Base-by-base conservation (phyloP, 2,113 vertebrate species). In the Pygoscelis adeliae region DNA sequence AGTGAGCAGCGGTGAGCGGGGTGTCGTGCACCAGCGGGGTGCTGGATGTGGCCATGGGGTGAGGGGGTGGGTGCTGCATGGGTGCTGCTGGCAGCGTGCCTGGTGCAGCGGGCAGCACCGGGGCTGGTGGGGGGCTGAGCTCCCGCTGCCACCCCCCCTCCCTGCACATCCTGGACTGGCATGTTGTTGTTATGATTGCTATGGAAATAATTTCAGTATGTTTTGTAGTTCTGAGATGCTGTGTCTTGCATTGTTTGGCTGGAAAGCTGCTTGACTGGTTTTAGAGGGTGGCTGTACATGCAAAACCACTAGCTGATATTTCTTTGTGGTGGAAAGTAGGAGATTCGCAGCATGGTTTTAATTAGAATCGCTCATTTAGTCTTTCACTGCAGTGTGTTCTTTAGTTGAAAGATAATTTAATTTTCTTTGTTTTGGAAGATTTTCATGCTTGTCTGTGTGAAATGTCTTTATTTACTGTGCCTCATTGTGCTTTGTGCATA, bases 331-430 rank as follows among this genome's bases (percentile, higher is more conserved):
- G 94, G 80, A 93, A 93, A 87, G 89, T 80, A 77, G 62, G 67
- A 91, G 89, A 89, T 94, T 94, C 92, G 15, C 93, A 96, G 95
- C 67, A 53, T 96, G 95, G 91, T 96, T 96, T 97, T 92, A 97
- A 97, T 98, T 94, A 96, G 93, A 95, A 81, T 76, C 13, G 46
- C 82, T 96, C 90, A 80, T 91, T 93, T 96, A 78, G 89, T 71
- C 86, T 92, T 96, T 97, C 94, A 49, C 44, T 81, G 95, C 94
- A 94, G 61, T 36, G 65, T 85, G 63, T 89, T 91, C 92, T 93
- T 84, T 59, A 86, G 65, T 93, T 82, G 74, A 83, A 87, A 87
- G 93, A 83, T 95, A 96, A 94, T 87, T 95, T 87, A 83, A 96
- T 89, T 96, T 93, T 93, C 90, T 97, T 91, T 92, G 82, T 91